phyloP scores from a whole-genome alignment of 2,888 invertebrate species.

The Phlogophora meticulosa region DNA sequence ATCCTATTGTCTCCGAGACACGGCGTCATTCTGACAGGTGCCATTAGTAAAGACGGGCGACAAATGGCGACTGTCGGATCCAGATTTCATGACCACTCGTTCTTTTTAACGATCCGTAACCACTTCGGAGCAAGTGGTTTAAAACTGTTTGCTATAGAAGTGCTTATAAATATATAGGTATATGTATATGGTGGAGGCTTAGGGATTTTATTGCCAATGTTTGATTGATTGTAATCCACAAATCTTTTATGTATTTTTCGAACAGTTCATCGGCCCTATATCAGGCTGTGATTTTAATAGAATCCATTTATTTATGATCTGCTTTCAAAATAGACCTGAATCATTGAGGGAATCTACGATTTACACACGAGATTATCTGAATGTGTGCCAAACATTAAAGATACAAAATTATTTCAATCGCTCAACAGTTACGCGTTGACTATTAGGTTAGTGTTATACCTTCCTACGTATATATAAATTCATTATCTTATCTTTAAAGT shows the following conservation, averaged over 20 bases:
- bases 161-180: slow-evolving; percentile 1
- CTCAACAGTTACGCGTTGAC: slow-evolving; percentile 20
- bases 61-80: slow-evolving; percentile 75
- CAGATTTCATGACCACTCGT: slow-evolving; percentile 66
- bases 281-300: slow-evolving; percentile 2
- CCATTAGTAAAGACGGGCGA: slow-evolving; percentile 77
- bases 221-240: not conserved
- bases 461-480: slow-evolving; percentile 42
- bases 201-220: not conserved
- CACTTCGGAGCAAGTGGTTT: slow-evolving; percentile 23
- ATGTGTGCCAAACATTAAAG: slow-evolving; percentile 28
- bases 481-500: slow-evolving; percentile 64
- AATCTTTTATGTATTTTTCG: slow-evolving; percentile 2
- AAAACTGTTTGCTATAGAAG: slow-evolving; percentile 4
- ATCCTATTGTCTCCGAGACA: slow-evolving; percentile 70
- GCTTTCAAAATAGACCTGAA: slow-evolving; percentile 32
- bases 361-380: slow-evolving; percentile 24
- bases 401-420: slow-evolving; percentile 24
- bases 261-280: slow-evolving; percentile 20
- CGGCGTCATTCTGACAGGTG: slow-evolving; percentile 76
- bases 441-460: slow-evolving; percentile 29
- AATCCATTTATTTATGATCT: slow-evolving; percentile 26
- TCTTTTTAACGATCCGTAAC: slow-evolving; percentile 51
- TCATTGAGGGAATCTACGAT: slow-evolving; percentile 29
- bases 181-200: slow-evolving; percentile 17